phyloP scores from a whole-genome alignment of 2,797 vertebrate species.

The Merluccius polli region DNA sequence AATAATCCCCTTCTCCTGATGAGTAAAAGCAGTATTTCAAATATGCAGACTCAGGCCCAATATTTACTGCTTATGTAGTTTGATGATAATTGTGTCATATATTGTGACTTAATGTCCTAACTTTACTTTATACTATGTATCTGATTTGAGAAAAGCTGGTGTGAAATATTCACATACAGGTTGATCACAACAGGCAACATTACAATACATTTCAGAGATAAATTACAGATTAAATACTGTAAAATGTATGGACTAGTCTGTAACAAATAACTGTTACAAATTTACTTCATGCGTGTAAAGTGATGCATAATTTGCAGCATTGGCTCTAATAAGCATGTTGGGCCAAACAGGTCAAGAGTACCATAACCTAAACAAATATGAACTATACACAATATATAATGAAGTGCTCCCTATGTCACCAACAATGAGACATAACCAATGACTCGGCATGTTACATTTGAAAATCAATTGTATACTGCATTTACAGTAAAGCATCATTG shows the following conservation, averaged over 20 bases:
- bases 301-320: slow-evolving; percentile 41
- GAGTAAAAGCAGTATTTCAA: slow-evolving; percentile 15
- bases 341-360: slow-evolving; percentile 38
- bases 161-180: slow-evolving; percentile 42
- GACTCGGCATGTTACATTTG: slow-evolving; percentile 34
- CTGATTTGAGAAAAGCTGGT: slow-evolving; percentile 41
- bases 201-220: slow-evolving; percentile 57
- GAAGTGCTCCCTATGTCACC: slow-evolving; percentile 63
- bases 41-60: slow-evolving; percentile 27
- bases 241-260: slow-evolving; percentile 41
- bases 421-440: slow-evolving; percentile 49
- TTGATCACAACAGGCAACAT: slow-evolving; percentile 51
- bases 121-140: slow-evolving; percentile 9
- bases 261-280: slow-evolving; percentile 33
- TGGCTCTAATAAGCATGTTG: slow-evolving; percentile 35
- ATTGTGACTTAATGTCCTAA: slow-evolving; percentile 11
- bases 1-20: slow-evolving; percentile 33
- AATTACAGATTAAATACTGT: slow-evolving; percentile 60
- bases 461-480: slow-evolving; percentile 44
- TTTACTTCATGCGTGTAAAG: slow-evolving; percentile 48
- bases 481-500: slow-evolving; percentile 44
- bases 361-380: slow-evolving; percentile 54
- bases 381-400: slow-evolving; percentile 58
- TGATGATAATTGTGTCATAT: slow-evolving; percentile 37
- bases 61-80: slow-evolving; percentile 13